A percentile compares a stretch with the other conserved stretches of the same genome.
phyloP scores from a whole-genome alignment of 2,888 invertebrate species.

The Emmelina monodactyla region DNA sequence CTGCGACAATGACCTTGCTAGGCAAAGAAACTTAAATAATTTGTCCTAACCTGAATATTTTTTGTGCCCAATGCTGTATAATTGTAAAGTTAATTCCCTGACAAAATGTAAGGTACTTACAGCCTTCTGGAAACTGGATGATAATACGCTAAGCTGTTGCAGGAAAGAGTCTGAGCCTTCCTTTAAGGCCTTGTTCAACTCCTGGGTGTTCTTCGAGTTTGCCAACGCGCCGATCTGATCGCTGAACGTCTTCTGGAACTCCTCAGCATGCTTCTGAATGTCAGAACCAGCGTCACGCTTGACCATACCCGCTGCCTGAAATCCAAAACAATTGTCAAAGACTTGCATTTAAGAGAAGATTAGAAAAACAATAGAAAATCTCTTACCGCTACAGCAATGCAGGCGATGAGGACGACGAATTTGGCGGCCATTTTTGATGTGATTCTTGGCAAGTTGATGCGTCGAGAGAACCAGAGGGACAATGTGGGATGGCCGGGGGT shows the following conservation, averaged over 20 bases:
- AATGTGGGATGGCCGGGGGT: too few species aligned
- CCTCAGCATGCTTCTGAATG: constrained; percentile 36
- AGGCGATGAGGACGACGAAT: background rate
- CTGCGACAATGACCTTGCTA: background rate
- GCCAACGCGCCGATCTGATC: constrained; percentile 31
- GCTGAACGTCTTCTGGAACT: constrained; percentile 36
- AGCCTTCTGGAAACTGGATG: constrained; percentile 31
- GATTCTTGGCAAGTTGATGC: too few species aligned
- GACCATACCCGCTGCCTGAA: background rate
- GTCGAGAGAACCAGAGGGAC: too few species aligned
- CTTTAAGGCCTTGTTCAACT: constrained; percentile 38
- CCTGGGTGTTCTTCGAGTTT: constrained; percentile 43
- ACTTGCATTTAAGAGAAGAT: background rate
- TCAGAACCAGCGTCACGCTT: constrained; percentile 16
- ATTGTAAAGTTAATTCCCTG: too few species aligned
- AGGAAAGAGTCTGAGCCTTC: constrained; percentile 38
- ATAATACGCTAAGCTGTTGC: constrained; percentile 30
- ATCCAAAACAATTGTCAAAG: background rate
- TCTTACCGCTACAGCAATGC: background rate
- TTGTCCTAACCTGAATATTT: too few species aligned
- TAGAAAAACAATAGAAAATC: background rate
- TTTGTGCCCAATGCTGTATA: too few species aligned
- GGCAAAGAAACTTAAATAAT: too few species aligned
- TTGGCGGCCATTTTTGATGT: background rate
- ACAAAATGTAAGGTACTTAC: constrained; percentile 29